Evolutionary conservation across 2,888 invertebrate species (phyloP).

Genomic region (Aricia artaxerxes): DNA sequence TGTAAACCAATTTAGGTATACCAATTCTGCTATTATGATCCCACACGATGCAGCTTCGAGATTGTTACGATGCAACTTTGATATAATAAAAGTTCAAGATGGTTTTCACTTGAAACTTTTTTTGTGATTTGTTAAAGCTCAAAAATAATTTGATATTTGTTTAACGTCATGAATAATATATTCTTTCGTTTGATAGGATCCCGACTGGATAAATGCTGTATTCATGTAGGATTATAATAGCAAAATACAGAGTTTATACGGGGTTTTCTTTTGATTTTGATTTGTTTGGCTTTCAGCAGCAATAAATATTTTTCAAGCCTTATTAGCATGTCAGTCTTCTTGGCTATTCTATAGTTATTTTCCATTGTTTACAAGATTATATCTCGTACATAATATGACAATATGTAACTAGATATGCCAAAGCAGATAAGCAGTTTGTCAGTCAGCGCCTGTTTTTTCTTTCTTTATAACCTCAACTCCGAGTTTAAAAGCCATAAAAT

Average conservation of each 20-base stretch:
- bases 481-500: neutral
- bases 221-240: too few relatives aligned
- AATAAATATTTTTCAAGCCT: neutral
- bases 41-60: neutral
- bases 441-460: neutral
- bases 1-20: neutral
- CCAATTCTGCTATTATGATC: neutral
- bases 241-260: too few relatives aligned
- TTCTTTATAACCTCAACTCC: neutral
- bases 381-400: neutral
- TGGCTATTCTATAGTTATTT: neutral
- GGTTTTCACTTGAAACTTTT: too few relatives aligned
- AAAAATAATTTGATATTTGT: too few relatives aligned
- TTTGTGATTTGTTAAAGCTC: too few relatives aligned
- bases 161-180: too few relatives aligned
- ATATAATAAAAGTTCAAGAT: too few relatives aligned
- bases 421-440: neutral
- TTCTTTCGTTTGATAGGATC: too few relatives aligned
- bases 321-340: slow-evolving; percentile 7
- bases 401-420: neutral
- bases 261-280: too few relatives aligned
- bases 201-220: too few relatives aligned
- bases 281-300: too few relatives aligned
- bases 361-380: neutral
- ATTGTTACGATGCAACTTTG: neutral